Base-by-base conservation (phyloP, 1,140 invertebrate species). In the Megalonaias nervosa region DNA sequence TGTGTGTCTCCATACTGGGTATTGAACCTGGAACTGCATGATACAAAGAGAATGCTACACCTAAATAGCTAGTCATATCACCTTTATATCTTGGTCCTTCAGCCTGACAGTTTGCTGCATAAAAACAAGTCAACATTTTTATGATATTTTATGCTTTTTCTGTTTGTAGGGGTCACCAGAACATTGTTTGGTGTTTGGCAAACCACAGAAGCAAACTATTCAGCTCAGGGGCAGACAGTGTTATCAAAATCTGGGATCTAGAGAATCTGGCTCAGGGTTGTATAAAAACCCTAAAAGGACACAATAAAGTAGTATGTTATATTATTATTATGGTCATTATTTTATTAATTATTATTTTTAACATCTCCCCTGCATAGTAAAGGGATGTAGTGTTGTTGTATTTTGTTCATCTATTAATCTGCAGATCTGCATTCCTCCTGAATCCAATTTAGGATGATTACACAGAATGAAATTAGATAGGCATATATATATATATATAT, bases 241-340 rank as follows among this genome's bases (percentile, higher is more conserved):
- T 82, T 13, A 81, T 90, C 65, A 90, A 89, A 70, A 82, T 89
- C 15, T 89, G 89, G 89, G 82, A 88, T 55, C 65, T 90, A 26
- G 87, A 89, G 6, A 79, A 81, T 26, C 71, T 89, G 55, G 75
- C 82, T 15, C 84, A 84, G 55, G 89, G 89, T 19, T 88, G 89
- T 74, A 78, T 87, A 23, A 77, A 82, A 72, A 88, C 84, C 31
- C 73, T 90, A 31, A 77, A 81, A 16, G 87, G 84, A n/a, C 87
- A 89, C 67, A 81, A 72, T 19, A 82, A 82, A 64, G 71, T 73
- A 74, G 88, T 89, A 81, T 75, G 82, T 61, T 21, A 68, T 48
- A 48, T 48, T 48, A 11, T 48, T 48, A 48, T 48, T 48, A 48
- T 68, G 31, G 13, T 48, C 38, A 48, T 48, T 48, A 48, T 48